Conservation (phyloP, 1,140 invertebrate genomes). For the Zaprionus taronus region DNA sequence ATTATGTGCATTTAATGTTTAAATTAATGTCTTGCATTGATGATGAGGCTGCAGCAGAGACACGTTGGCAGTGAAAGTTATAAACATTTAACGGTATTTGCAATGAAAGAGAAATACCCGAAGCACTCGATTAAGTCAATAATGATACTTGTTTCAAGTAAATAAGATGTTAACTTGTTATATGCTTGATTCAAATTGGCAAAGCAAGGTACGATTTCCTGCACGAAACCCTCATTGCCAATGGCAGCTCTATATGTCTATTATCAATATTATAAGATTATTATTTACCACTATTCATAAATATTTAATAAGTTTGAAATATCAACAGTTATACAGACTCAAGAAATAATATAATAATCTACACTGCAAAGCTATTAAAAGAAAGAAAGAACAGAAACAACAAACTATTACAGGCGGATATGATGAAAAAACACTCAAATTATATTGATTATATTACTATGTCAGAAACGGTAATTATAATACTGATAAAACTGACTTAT, state of each 20-base stretch:
- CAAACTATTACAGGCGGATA: no score
- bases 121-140: conserved; percentile 40
- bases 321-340: no score
- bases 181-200: background rate
- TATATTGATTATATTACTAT: background rate
- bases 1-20: conserved; percentile 77
- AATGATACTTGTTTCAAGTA: conserved; percentile 47
- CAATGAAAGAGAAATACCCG: conserved; percentile 34
- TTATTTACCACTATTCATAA: no score
- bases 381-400: no score
- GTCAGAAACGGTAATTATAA: no score
- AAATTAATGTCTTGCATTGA: conserved; percentile 74
- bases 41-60: conserved; percentile 20
- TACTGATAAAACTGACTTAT: no score
- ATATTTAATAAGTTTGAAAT: no score
- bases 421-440: background rate
- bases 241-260: no score
- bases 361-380: no score
- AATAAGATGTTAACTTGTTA: conserved; percentile 60
- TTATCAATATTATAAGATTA: no score
- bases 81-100: conserved; percentile 56
- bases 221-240: no score
- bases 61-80: conserved; percentile 65
- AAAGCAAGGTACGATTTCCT: background rate
- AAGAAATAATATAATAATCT: no score